Evolutionary conservation across 1,140 invertebrate genomes (phyloP).

Genomic region (Zaprionus lachaisei): DNA sequence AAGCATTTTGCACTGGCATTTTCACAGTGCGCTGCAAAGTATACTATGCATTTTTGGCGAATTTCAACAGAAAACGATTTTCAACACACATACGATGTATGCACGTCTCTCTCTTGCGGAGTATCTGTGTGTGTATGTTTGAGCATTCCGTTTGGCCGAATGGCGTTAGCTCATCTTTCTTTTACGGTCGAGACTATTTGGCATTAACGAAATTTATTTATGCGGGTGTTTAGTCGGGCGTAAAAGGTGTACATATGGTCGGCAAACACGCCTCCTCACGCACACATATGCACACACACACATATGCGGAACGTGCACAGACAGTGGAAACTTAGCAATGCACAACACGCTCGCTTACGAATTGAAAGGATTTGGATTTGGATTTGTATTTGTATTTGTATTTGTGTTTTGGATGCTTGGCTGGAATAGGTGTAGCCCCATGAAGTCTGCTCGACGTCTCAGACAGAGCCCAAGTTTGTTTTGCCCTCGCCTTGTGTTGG

Average conservation of each 20-base stretch:
- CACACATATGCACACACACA: conserved; percentile 8
- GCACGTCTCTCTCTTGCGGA: background rate
- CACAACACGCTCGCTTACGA: conserved; percentile 62
- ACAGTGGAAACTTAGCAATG: conserved; percentile 61
- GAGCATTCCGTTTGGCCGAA: conserved; percentile 63
- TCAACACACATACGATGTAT: conserved; percentile 1
- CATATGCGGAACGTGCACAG: background rate
- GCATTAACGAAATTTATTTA: conserved; percentile 83
- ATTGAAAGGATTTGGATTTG: conserved; percentile 74
- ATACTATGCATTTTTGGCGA: conserved; percentile 23
- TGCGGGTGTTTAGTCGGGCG: conserved; percentile 82
- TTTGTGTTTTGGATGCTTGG: conserved; percentile 10
- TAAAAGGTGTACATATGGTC: conserved; percentile 80
- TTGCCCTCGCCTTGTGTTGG: conserved; percentile 29
- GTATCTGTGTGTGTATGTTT: conserved; percentile 20
- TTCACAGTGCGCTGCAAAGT: conserved; percentile 10
- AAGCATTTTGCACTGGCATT: background rate
- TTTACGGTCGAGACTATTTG: conserved; percentile 81
- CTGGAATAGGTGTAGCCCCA: conserved; percentile 18
- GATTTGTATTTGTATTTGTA: background rate
- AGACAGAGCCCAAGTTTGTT: conserved; percentile 4
- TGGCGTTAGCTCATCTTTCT: conserved; percentile 77
- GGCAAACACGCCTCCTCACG: conserved; percentile 33
- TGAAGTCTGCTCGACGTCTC: conserved; percentile 7
- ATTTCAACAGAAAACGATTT: conserved; percentile 28